Conservation (phyloP, 2,888 invertebrate genomes). For the Dyspetes luteomarginatus region DNA sequence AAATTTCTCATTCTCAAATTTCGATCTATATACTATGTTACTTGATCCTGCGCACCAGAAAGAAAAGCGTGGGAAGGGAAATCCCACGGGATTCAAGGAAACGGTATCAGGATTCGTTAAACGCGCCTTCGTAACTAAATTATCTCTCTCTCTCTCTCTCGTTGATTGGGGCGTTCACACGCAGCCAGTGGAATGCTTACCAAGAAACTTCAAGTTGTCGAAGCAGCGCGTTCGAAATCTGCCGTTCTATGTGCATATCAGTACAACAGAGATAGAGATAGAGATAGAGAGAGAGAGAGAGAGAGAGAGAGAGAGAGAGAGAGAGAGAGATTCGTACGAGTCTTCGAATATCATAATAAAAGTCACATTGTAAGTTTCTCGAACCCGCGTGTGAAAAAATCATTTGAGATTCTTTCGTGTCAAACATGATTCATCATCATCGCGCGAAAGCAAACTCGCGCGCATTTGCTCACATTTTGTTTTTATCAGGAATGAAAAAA, state of each 20-base stretch:
- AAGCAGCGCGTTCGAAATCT: conserved; percentile 37
- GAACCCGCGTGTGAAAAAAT: conserved; percentile 12
- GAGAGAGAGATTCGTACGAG: conserved; percentile 14
- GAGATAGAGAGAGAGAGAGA: not conserved
- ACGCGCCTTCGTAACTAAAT: conserved; percentile 23
- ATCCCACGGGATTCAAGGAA: conserved; percentile 39
- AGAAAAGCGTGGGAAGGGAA: conserved; percentile 40
- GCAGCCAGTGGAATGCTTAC: conserved; percentile 19
- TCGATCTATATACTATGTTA: not conserved
- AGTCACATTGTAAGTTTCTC: not conserved
- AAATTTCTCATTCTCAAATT: not conserved
- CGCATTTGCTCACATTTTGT: not conserved
- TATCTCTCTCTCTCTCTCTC: not conserved
- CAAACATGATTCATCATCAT: conserved; percentile 51
- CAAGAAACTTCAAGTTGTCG: conserved; percentile 35
- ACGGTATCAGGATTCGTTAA: conserved; percentile 64
- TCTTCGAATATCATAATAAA: conserved; percentile 28
- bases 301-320: not conserved
- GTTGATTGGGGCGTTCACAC: not conserved
- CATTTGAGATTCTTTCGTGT: not conserved
- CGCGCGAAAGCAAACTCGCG: not conserved
- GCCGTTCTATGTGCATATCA: conserved; percentile 36
- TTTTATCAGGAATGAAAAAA: not conserved
- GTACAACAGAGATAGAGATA: not conserved
- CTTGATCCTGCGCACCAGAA: conserved; percentile 13